These are phyloP conservation scores for Oxyruncus cristatus DNA, from an alignment of 2,113 vertebrate species.

Conservation along the genomic window DNA sequence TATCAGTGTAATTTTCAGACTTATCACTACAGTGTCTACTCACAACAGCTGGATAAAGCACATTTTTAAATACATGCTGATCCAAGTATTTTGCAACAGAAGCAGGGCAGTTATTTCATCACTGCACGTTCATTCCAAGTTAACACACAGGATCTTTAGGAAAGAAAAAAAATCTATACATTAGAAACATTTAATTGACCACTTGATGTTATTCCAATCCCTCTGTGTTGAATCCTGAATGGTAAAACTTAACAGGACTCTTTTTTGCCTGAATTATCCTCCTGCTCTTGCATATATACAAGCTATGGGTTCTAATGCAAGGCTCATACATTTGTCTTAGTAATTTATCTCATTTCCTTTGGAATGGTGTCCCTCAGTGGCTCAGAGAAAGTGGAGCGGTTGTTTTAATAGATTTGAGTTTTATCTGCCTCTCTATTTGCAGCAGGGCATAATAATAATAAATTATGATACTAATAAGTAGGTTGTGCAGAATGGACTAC, in stretches of 20 bases:
- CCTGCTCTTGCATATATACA: slow-evolving; percentile 18
- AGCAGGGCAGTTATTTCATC: neutral
- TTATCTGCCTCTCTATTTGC: slow-evolving; percentile 73
- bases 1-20: neutral
- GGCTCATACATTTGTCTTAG: slow-evolving; percentile 32
- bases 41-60: neutral
- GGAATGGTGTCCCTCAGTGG: slow-evolving; percentile 64
- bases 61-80: neutral
- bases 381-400: slow-evolving; percentile 67
- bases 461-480: slow-evolving; percentile 80
- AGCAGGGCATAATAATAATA: slow-evolving; percentile 76
- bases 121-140: neutral
- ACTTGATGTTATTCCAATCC: slow-evolving; percentile 23
- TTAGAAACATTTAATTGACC: slow-evolving; percentile 53
- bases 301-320: neutral
- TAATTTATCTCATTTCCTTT: slow-evolving; percentile 67
- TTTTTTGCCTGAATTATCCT: slow-evolving; percentile 42
- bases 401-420: slow-evolving; percentile 77
- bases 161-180: neutral
- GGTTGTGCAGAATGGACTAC: slow-evolving; percentile 65
- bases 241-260: neutral
- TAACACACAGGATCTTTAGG: neutral
- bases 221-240: slow-evolving; percentile 32
- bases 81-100: neutral
- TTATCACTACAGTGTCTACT: neutral